Percentiles rank a stretch among this genome's conserved stretches.
These are phyloP conservation scores for Dreissena rostriformis DNA, from an alignment of 1,140 invertebrate species.

Conservation along the genomic window DNA sequence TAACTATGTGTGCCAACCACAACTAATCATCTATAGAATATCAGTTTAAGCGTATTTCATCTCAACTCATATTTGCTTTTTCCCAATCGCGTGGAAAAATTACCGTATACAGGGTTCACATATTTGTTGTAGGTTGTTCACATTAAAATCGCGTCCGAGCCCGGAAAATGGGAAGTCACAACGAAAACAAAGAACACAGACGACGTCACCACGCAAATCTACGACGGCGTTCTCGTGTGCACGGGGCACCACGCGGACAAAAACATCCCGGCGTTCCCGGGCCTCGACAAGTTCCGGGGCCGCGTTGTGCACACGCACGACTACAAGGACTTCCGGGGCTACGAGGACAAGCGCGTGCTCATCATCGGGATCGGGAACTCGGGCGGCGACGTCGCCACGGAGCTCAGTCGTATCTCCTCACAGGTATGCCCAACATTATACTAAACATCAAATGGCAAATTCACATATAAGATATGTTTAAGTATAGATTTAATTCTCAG, in stretches of 20 bases:
- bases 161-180: slow-evolving; percentile 71
- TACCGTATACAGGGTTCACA: no score
- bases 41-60: no score
- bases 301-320: slow-evolving; percentile 81
- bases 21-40: no score
- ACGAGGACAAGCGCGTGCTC: slow-evolving; percentile 80
- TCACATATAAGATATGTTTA: no score
- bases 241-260: slow-evolving; percentile 80
- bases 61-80: no score
- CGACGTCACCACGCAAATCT: slow-evolving; percentile 49
- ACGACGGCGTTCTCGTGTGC: slow-evolving; percentile 79
- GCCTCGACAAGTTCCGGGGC: slow-evolving; percentile 81
- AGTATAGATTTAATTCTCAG: no score
- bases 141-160: not conserved
- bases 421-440: slow-evolving; percentile 68
- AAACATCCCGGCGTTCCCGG: slow-evolving; percentile 76
- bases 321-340: slow-evolving; percentile 77
- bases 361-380: slow-evolving; percentile 84
- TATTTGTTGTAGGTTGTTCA: no score
- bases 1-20: no score
- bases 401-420: slow-evolving; percentile 80
- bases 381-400: slow-evolving; percentile 81
- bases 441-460: no score
- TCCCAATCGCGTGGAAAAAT: no score
- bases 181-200: slow-evolving; percentile 79